These are phyloP conservation scores for Limonius californicus DNA, from an alignment of 1,140 invertebrate species.

Conservation along the genomic window DNA sequence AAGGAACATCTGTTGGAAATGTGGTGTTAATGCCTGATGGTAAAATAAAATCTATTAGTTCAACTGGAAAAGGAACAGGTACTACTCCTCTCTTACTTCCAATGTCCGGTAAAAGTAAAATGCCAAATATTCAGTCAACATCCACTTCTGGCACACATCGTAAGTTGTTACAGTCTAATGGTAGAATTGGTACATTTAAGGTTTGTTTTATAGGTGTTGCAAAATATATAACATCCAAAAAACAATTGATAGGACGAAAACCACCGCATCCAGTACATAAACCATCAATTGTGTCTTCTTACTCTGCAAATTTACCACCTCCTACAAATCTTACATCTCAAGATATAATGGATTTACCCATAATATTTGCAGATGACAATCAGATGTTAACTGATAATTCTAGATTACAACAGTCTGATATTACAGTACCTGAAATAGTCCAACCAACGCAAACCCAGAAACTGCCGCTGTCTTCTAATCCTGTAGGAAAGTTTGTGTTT, in stretches of 20 bases:
- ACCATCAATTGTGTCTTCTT: constrained; percentile 11
- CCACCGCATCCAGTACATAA: constrained; percentile 30
- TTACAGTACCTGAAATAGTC: constrained; percentile 44
- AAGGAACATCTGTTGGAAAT: constrained; percentile 22
- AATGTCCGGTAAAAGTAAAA: neutral
- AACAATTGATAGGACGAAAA: constrained; percentile 32
- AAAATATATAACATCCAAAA: constrained; percentile 40
- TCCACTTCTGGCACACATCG: neutral
- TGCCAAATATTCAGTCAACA: neutral
- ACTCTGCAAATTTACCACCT: constrained; percentile 30
- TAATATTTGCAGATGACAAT: constrained; percentile 63
- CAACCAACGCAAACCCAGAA: constrained; percentile 1
- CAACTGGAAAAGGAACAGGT: constrained; percentile 17
- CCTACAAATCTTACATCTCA: constrained; percentile 54
- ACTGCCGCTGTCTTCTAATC: neutral
- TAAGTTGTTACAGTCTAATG: neutral
- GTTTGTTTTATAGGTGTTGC: neutral
- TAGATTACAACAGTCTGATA: constrained; percentile 40
- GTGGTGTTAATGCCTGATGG: constrained; percentile 41
- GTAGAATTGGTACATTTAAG: neutral
- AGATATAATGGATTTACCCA: constrained; percentile 63
- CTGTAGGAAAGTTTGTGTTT: constrained; percentile 33
- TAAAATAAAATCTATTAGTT: constrained; percentile 30
- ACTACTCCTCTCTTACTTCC: constrained; percentile 5
- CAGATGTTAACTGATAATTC: constrained; percentile 48